These are phyloP conservation scores for Synanthedon andrenaeformis DNA, from an alignment of 2,888 invertebrate species.

Conservation along the genomic window DNA sequence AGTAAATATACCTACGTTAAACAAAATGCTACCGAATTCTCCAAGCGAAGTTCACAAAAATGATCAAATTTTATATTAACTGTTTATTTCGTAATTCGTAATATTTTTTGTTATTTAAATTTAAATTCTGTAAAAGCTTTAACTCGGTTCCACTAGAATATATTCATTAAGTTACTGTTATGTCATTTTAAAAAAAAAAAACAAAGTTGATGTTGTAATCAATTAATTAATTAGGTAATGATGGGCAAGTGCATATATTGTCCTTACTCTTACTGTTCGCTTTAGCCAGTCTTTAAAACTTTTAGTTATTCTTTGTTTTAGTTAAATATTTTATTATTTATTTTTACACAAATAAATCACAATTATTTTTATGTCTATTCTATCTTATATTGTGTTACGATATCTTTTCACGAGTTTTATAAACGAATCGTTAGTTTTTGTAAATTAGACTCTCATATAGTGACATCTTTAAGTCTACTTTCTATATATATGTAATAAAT, in stretches of 20 bases:
- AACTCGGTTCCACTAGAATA: slow-evolving; percentile 69
- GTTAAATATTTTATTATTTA: slow-evolving; percentile 70
- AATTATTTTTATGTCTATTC: slow-evolving; percentile 9
- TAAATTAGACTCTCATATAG: slow-evolving; percentile 10
- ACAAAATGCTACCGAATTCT: slow-evolving; percentile 8
- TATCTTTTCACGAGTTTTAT: too few species aligned
- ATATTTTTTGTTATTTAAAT: slow-evolving; percentile 62
- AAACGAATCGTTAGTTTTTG: too few species aligned
- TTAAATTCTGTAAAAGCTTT: slow-evolving; percentile 69
- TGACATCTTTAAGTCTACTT: slow-evolving; percentile 45
- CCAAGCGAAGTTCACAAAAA: slow-evolving; percentile 46
- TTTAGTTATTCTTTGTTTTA: slow-evolving; percentile 60
- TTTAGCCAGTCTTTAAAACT: slow-evolving; percentile 57
- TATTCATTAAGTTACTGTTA: slow-evolving; percentile 70
- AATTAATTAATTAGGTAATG: slow-evolving; percentile 64
- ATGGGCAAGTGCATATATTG: slow-evolving; percentile 69
- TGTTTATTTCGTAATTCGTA: slow-evolving; percentile 63
- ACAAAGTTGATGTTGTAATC: slow-evolving; percentile 69
- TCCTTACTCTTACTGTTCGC: slow-evolving; percentile 64
- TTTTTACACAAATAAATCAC: slow-evolving; percentile 50
- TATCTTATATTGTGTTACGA: neutral
- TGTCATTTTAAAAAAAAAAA: slow-evolving; percentile 60
- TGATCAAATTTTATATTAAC: slow-evolving; percentile 70
- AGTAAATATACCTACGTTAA: neutral
- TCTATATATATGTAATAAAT: slow-evolving; percentile 61